Evolutionary conservation across 2,888 invertebrate genomes (phyloP).

Genomic region (Tipula vernalis): DNA sequence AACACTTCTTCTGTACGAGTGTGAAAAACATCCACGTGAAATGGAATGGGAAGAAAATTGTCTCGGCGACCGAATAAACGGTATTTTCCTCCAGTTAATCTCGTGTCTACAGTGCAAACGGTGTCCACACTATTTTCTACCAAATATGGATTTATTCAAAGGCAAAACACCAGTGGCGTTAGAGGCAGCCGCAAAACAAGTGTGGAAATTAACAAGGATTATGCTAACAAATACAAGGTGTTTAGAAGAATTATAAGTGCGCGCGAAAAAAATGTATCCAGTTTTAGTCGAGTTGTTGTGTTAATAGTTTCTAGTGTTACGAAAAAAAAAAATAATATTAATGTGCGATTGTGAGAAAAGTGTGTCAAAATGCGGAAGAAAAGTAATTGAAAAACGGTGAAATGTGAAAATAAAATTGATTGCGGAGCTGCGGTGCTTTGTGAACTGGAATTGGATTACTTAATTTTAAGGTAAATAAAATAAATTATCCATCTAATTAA

Average conservation of each 20-base stretch:
- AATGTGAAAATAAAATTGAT: not conserved
- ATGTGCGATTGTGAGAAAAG: not conserved
- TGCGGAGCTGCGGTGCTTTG: not conserved
- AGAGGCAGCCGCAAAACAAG: constrained; percentile 88
- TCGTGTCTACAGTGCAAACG: constrained; percentile 89
- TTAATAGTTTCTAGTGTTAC: not conserved
- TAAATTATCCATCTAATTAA: not conserved
- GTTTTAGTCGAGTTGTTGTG: not conserved
- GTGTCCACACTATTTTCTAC: constrained; percentile 93
- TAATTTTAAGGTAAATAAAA: not conserved
- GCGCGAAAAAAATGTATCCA: not conserved
- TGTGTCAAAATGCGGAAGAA: not conserved
- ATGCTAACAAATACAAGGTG: constrained; percentile 85
- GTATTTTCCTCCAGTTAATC: constrained; percentile 87
- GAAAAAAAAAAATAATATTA: not conserved
- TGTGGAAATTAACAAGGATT: constrained; percentile 84
- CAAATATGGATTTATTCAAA: constrained; percentile 86
- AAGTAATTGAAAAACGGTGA: not conserved
- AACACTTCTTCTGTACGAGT: constrained; percentile 84
- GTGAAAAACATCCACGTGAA: constrained; percentile 91
- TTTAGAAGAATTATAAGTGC: constrained; percentile 69
- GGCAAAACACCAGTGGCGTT: constrained; percentile 82
- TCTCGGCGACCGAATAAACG: constrained; percentile 85
- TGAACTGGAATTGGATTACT: not conserved
- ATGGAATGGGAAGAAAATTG: constrained; percentile 90